phyloP scores from a whole-genome alignment of 2,888 invertebrate species.

The Formica aserva region DNA sequence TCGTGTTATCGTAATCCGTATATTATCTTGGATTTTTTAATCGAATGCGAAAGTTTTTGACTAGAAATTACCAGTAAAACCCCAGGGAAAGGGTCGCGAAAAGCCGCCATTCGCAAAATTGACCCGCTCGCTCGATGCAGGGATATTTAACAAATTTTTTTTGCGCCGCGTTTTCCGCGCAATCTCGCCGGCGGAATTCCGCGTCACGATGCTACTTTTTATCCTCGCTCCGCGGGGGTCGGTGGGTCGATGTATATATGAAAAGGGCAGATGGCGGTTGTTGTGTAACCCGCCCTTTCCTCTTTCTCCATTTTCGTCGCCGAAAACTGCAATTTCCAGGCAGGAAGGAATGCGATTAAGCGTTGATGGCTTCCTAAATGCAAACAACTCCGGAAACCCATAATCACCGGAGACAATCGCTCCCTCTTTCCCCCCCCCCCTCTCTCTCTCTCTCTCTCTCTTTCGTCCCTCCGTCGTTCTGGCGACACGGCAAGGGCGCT shows the following conservation, averaged over 20 bases:
- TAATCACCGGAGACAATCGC: slow-evolving; percentile 82
- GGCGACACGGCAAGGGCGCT: slow-evolving; percentile 71
- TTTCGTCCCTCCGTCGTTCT: neutral
- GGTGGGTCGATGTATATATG: neutral
- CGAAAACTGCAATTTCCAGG: slow-evolving; percentile 80
- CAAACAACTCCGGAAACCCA: slow-evolving; percentile 83
- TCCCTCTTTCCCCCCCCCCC: slow-evolving; percentile 17
- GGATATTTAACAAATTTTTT: slow-evolving; percentile 31
- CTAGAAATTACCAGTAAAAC: neutral
- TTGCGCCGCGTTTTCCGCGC: slow-evolving; percentile 26
- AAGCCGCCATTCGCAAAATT: neutral
- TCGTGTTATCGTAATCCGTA: neutral
- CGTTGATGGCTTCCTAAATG: slow-evolving; percentile 85
- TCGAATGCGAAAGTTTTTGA: neutral
- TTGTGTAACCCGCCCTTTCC: neutral
- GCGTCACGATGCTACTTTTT: slow-evolving; percentile 29
- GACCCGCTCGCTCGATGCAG: neutral
- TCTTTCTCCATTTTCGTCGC: slow-evolving; percentile 33
- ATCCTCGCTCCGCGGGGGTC: neutral
- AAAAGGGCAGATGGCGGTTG: slow-evolving; percentile 16
- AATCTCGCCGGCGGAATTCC: slow-evolving; percentile 33
- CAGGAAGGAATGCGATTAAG: slow-evolving; percentile 84
- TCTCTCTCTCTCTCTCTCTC: slow-evolving; percentile 25
- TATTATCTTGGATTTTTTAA: neutral
- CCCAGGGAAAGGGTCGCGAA: neutral